Evolutionary conservation across 2,113 vertebrate genomes (phyloP).

Genomic region (Semnopithecus entellus): DNA sequence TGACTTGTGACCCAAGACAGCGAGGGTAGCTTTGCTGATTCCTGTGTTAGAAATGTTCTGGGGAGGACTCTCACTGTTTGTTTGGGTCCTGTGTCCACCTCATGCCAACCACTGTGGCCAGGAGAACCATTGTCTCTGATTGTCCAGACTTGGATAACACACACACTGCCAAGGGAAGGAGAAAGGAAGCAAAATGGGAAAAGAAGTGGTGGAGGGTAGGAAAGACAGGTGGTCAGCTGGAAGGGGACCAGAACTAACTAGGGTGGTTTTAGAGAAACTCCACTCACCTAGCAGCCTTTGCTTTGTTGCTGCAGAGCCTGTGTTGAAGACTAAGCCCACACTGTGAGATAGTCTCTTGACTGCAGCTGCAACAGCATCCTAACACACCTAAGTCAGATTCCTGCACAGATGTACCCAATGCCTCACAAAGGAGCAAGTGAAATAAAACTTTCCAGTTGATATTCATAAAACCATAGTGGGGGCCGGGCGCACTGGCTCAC

Average conservation of each 20-base stretch:
- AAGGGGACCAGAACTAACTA: neutral
- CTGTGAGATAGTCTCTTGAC: neutral
- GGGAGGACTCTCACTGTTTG: too few species aligned
- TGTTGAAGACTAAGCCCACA: neutral
- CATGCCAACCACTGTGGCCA: too few species aligned
- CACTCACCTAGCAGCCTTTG: neutral
- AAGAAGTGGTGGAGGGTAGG: neutral
- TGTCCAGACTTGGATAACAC: neutral
- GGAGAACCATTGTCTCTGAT: neutral
- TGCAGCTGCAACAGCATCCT: neutral
- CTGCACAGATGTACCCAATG: neutral
- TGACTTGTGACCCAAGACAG: neutral
- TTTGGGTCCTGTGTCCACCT: neutral
- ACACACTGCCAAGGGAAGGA: neutral
- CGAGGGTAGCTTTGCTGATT: neutral
- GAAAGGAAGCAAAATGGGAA: neutral
- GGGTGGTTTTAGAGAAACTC: neutral
- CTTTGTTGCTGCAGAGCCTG: rapidly evolving
- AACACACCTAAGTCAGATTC: neutral
- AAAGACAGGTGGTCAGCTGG: neutral
- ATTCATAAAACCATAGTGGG: neutral
- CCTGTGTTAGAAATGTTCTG: neutral
- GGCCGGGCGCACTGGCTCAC: rapidly evolving
- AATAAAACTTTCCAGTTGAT: neutral
- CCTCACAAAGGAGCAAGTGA: neutral